Evolutionary conservation across 2,888 invertebrate species (phyloP).

Genomic region (Epiblema foenella): DNA sequence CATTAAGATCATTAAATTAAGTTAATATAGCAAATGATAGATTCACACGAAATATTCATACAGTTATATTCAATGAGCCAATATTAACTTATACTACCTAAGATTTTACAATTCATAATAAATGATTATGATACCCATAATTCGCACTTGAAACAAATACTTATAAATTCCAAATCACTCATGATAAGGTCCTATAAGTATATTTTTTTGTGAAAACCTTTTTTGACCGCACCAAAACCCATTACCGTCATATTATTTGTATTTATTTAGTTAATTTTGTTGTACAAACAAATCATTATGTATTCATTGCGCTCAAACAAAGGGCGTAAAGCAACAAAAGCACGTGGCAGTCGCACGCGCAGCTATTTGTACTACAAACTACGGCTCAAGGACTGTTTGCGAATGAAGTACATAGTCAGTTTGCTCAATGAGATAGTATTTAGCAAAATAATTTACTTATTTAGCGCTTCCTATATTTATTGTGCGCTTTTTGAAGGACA

Average conservation of each 20-base stretch:
- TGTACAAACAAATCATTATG: slow-evolving; percentile 27
- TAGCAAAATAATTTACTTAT: background rate
- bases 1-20: background rate
- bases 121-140: background rate
- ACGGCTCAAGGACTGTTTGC: slow-evolving; percentile 23
- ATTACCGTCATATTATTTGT: background rate
- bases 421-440: background rate
- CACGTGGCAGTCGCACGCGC: slow-evolving; percentile 40
- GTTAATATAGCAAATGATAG: background rate
- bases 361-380: slow-evolving; percentile 29
- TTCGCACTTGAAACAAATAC: background rate
- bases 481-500: background rate
- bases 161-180: background rate
- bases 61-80: background rate
- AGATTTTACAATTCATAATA: background rate
- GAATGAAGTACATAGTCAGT: background rate
- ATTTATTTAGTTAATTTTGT: slow-evolving; percentile 14
- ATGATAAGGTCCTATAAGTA: no score
- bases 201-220: background rate
- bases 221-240: background rate
- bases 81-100: background rate
- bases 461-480: background rate
- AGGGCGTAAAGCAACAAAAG: slow-evolving; percentile 30
- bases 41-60: background rate
- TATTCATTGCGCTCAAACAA: slow-evolving; percentile 38